phyloP scores from a whole-genome alignment of 2,113 vertebrate genomes.

The Podarcis muralis region DNA sequence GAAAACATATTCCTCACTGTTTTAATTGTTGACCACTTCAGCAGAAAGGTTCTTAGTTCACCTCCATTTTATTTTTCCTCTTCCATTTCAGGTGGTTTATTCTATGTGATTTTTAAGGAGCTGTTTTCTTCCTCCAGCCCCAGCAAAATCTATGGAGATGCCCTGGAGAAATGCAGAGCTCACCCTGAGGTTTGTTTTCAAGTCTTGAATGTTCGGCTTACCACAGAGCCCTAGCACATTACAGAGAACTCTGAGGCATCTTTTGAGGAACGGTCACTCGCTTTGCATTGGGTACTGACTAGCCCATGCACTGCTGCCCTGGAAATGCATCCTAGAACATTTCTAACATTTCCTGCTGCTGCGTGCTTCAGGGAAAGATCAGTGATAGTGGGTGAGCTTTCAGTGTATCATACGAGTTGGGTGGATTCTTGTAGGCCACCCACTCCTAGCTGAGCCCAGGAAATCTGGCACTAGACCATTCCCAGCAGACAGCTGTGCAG shows the following conservation, averaged over 20 bases:
- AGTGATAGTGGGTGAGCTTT: background rate
- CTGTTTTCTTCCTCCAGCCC: slow-evolving; percentile 94
- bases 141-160: slow-evolving; percentile 90
- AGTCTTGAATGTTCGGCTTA: background rate
- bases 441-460: background rate
- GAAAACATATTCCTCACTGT: slow-evolving; percentile 2
- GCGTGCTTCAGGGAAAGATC: background rate
- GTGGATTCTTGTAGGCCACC: background rate
- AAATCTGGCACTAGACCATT: no score
- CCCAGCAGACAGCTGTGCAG: no score
- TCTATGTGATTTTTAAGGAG: slow-evolving; percentile 93
- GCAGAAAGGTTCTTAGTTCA: slow-evolving; percentile 11
- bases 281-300: background rate
- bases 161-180: slow-evolving; percentile 87
- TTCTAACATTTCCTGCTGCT: background rate
- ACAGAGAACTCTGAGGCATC: background rate
- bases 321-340: background rate
- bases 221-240: background rate
- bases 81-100: slow-evolving; percentile 85
- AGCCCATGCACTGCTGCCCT: background rate
- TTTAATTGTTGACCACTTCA: background rate
- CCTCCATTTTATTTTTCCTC: slow-evolving; percentile 41
- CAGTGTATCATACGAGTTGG: background rate
- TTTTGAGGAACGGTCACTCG: no score
- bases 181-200: slow-evolving; percentile 87